A percentile compares a stretch with the other conserved stretches of the same genome.
These are phyloP conservation scores for Drosophila suboccidentalis DNA, from an alignment of 2,888 invertebrate genomes.

Conservation along the genomic window DNA sequence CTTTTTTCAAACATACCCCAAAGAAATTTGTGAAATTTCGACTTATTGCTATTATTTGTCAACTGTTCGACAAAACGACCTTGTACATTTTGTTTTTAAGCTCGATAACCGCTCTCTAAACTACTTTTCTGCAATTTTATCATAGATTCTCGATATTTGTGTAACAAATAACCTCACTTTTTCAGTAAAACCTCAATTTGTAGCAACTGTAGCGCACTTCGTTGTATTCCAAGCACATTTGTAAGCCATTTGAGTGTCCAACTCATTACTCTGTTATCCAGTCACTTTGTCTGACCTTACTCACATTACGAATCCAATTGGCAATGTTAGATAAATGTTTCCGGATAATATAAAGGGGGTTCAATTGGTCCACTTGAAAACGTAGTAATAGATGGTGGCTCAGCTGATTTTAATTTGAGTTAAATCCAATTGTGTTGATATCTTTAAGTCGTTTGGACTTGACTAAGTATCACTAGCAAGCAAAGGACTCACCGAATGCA, in stretches of 20 bases:
- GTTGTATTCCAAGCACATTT: conserved; percentile 35
- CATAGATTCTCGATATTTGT: background rate
- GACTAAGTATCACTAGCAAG: conserved; percentile 15
- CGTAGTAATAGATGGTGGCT: conserved; percentile 15
- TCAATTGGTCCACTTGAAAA: conserved; percentile 47
- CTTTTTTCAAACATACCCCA: too few relatives aligned
- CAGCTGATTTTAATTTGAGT: conserved; percentile 64
- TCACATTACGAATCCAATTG: conserved; percentile 67
- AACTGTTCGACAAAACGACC: too few relatives aligned
- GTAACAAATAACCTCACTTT: background rate
- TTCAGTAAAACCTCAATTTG: background rate
- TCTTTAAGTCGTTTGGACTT: conserved; percentile 8
- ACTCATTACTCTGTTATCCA: conserved; percentile 55
- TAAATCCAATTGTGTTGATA: conserved; percentile 60
- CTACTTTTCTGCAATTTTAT: too few relatives aligned
- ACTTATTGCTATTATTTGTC: too few relatives aligned
- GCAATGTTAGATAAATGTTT: conserved; percentile 68
- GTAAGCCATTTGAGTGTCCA: conserved; percentile 44
- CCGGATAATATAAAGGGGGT: conserved; percentile 58
- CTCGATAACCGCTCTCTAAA: too few relatives aligned
- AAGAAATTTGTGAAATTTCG: too few relatives aligned
- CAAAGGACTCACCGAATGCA: conserved; percentile 20
- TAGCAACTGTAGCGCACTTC: conserved; percentile 17
- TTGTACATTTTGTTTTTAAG: too few relatives aligned
- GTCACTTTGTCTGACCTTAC: conserved; percentile 41